phyloP scores from a whole-genome alignment of 2,797 vertebrate genomes.

The Chaunax sp. region DNA sequence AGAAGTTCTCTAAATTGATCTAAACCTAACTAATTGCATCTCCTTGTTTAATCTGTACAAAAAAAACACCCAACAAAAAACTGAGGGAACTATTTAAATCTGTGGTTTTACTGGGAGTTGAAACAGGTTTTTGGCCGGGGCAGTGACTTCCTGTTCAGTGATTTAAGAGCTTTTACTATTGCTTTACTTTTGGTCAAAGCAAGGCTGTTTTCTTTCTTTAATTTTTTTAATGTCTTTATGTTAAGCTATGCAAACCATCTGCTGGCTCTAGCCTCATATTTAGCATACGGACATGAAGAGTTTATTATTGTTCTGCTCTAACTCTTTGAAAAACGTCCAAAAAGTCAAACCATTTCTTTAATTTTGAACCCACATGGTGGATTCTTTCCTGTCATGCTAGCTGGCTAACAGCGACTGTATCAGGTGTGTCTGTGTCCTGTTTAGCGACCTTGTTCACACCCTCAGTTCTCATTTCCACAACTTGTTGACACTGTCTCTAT shows the following conservation, averaged over 20 bases:
- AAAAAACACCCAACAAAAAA: too few relatives aligned
- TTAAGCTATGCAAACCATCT: neutral
- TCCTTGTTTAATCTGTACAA: too few relatives aligned
- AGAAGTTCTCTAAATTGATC: too few relatives aligned
- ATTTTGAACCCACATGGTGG: neutral
- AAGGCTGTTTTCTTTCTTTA: neutral
- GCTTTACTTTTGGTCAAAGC: neutral
- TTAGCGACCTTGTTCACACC: conserved; percentile 18
- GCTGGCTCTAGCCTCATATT: neutral
- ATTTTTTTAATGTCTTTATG: neutral
- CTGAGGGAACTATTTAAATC: too few relatives aligned
- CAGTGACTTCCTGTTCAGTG: neutral
- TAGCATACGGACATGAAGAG: neutral
- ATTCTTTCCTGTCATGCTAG: neutral
- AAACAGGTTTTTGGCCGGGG: neutral
- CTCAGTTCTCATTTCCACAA: conserved; percentile 4
- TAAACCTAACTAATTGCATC: neutral
- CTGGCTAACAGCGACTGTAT: neutral
- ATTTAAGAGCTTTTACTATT: neutral
- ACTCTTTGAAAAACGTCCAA: too few relatives aligned
- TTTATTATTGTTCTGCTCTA: too few relatives aligned
- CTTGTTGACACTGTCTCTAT: conserved; percentile 7
- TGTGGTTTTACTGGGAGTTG: too few relatives aligned
- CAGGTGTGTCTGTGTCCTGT: conserved; percentile 18
- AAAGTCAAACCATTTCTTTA: too few relatives aligned